Conservation (phyloP, 2,888 invertebrate genomes). For the Cecidostiba fungosa region DNA sequence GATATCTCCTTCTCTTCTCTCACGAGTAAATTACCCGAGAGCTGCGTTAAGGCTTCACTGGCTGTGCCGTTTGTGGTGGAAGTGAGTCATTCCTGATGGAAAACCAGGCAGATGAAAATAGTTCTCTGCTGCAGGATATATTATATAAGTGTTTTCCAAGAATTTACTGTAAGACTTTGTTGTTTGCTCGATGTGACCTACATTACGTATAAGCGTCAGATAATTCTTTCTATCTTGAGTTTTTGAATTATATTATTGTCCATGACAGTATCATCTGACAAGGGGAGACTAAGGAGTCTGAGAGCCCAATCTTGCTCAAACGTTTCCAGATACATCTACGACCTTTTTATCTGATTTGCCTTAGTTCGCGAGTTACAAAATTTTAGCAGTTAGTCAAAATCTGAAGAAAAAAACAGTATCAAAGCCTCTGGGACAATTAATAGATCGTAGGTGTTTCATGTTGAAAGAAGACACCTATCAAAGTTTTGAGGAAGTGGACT, state of each 20-base stretch:
- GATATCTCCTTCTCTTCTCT: slow-evolving; percentile 17
- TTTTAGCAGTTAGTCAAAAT: no score
- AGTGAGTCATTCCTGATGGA: slow-evolving; percentile 23
- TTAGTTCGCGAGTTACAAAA: no score
- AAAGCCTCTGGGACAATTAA: no score
- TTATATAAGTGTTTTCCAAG: neutral
- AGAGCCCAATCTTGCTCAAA: no score
- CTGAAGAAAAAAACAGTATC: no score
- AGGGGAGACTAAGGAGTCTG: no score
- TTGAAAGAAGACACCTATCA: no score
- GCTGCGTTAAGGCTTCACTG: neutral
- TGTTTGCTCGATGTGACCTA: neutral
- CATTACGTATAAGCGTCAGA: neutral
- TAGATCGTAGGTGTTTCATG: no score
- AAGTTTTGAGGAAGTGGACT: no score
- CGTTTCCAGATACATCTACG: no score
- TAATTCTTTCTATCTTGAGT: neutral
- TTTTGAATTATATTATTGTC: neutral
- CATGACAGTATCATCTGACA: no score
- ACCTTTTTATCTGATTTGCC: no score
- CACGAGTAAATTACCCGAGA: slow-evolving; percentile 56
- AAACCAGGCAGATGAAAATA: slow-evolving; percentile 14
- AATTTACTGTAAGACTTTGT: neutral
- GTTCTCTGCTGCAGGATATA: neutral
- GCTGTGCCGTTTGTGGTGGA: neutral